These are phyloP conservation scores for Endomychus coccineus DNA, from an alignment of 2,888 invertebrate species.

Conservation along the genomic window DNA sequence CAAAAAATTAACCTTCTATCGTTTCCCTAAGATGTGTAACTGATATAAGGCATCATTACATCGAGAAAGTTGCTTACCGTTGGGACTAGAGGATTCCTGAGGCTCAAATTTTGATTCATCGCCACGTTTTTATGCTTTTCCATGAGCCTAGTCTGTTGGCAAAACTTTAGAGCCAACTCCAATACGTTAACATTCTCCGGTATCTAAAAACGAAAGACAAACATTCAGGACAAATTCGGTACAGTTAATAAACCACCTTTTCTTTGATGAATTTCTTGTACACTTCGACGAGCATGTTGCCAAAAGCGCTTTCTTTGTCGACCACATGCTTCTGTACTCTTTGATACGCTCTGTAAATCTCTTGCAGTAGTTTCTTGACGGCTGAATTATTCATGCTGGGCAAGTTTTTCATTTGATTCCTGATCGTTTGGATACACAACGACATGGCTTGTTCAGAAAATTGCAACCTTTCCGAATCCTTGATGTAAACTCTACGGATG, in stretches of 20 bases:
- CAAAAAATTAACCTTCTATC: no score
- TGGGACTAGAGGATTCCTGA: constrained; percentile 23
- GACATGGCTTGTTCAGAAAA: constrained; percentile 72
- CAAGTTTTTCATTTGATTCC: constrained; percentile 52
- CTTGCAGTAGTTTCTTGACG: constrained; percentile 46
- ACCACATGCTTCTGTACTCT: constrained; percentile 57
- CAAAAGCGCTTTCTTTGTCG: constrained; percentile 54
- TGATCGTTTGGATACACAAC: constrained; percentile 62
- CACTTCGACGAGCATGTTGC: constrained; percentile 59
- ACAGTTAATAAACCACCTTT: constrained; percentile 39
- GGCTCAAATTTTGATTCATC: constrained; percentile 9
- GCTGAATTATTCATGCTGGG: constrained; percentile 36
- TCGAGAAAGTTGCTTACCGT: constrained; percentile 28
- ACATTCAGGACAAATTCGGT: background rate
- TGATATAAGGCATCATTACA: no score
- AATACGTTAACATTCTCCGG: constrained; percentile 56
- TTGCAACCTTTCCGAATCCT: constrained; percentile 76
- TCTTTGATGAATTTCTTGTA: constrained; percentile 59
- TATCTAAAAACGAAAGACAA: constrained; percentile 29
- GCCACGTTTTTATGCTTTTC: constrained; percentile 47
- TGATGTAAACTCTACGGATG: constrained; percentile 64
- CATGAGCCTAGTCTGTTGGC: constrained; percentile 54
- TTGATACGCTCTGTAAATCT: constrained; percentile 61
- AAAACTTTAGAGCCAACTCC: constrained; percentile 64
- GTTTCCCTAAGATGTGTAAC: no score